Percentiles rank a stretch among this genome's conserved stretches.
These are phyloP conservation scores for Drosophila nikananu DNA, from an alignment of 1,140 invertebrate genomes.

Conservation along the genomic window DNA sequence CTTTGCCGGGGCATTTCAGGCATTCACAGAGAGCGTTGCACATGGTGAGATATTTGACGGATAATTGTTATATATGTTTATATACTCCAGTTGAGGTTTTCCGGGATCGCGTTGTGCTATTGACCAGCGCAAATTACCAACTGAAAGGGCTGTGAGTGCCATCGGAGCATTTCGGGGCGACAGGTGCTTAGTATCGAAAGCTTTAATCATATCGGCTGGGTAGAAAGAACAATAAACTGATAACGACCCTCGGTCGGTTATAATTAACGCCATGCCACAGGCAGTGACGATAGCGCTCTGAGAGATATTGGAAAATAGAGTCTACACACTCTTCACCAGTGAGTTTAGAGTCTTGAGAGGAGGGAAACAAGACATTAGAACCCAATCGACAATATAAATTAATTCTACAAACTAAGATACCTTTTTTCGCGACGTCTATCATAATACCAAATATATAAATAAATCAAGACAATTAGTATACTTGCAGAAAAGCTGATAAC, in stretches of 20 bases:
- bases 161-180: slow-evolving; percentile 24
- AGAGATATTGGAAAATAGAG: slow-evolving; percentile 30
- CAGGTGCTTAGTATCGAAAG: slow-evolving; percentile 54
- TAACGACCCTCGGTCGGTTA: slow-evolving; percentile 45
- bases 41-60: slow-evolving; percentile 52
- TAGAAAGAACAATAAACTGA: slow-evolving; percentile 51
- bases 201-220: slow-evolving; percentile 73
- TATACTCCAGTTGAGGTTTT: slow-evolving; percentile 18
- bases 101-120: slow-evolving; percentile 33
- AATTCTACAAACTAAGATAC: too few species aligned
- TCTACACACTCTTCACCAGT: slow-evolving; percentile 4
- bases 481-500: not conserved
- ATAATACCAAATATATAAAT: slow-evolving; percentile 1
- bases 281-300: slow-evolving; percentile 1
- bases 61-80: slow-evolving; percentile 5
- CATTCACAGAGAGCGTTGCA: slow-evolving; percentile 77
- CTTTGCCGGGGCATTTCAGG: slow-evolving; percentile 78
- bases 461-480: not conserved
- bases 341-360: not conserved
- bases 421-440: not conserved
- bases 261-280: slow-evolving; percentile 55
- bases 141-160: slow-evolving; percentile 48
- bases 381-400: too few species aligned
- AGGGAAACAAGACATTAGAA: not conserved
- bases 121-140: slow-evolving; percentile 62